Evolutionary conservation across 2,888 invertebrate genomes (phyloP).

Genomic region (Archips xylosteana): DNA sequence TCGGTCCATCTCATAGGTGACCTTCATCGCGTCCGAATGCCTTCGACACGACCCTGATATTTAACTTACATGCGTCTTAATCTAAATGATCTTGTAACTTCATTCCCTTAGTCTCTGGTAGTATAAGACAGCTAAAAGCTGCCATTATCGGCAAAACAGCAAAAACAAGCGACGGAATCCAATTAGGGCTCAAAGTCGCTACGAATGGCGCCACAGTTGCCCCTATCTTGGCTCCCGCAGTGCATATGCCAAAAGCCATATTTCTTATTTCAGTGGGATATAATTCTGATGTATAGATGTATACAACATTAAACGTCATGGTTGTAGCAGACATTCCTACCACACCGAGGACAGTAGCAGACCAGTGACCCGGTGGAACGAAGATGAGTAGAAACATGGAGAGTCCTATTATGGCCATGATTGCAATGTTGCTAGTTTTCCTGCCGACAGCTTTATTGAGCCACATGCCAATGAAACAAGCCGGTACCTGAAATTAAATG

Average conservation of each 20-base stretch:
- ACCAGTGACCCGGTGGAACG: conserved; percentile 52
- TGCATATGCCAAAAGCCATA: conserved; percentile 62
- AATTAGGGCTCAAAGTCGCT: conserved; percentile 57
- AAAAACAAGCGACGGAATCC: conserved; percentile 63
- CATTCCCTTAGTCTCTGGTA: conserved; percentile 68
- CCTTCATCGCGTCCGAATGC: no score
- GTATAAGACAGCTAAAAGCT: conserved; percentile 53
- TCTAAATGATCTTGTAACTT: conserved; percentile 56
- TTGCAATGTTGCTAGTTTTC: conserved; percentile 50
- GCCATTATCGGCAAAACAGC: conserved; percentile 59
- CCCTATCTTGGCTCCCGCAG: conserved; percentile 60
- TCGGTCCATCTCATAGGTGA: no score
- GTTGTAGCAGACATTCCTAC: conserved; percentile 52
- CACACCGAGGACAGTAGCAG: conserved; percentile 52
- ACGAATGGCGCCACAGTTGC: conserved; percentile 66
- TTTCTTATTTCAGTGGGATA: conserved; percentile 67
- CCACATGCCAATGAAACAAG: conserved; percentile 50
- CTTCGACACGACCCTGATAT: not conserved
- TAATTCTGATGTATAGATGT: conserved; percentile 61
- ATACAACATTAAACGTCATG: conserved; percentile 52
- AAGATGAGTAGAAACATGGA: conserved; percentile 57
- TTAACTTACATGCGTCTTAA: not conserved
- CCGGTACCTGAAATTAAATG: conserved; percentile 58
- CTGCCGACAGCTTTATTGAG: conserved; percentile 58
- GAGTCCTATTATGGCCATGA: conserved; percentile 48